phyloP scores from a whole-genome alignment of 2,113 vertebrate species.

The Ranitomeya variabilis region DNA sequence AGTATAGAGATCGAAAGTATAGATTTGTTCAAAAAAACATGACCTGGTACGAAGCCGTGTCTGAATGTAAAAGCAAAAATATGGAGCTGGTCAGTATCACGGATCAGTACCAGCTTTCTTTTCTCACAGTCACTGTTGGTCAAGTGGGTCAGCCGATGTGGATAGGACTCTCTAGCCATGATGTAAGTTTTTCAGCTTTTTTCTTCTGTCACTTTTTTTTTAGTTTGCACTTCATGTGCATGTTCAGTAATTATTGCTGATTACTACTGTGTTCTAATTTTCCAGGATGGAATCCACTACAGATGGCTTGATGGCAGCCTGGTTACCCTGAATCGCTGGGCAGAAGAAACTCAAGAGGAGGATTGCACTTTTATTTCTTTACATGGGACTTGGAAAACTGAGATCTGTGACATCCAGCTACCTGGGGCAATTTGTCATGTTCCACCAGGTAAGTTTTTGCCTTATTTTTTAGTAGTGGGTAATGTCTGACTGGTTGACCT shows the following conservation, averaged over 20 bases:
- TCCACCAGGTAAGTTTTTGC: slow-evolving; percentile 75
- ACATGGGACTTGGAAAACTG: slow-evolving; percentile 92
- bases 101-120: slow-evolving; percentile 81
- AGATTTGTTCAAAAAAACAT: slow-evolving; percentile 78
- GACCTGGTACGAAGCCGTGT: slow-evolving; percentile 82
- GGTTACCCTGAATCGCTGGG: slow-evolving; percentile 87
- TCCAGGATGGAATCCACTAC: slow-evolving; percentile 84
- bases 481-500: not conserved
- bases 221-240: not conserved
- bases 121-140: slow-evolving; percentile 76
- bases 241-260: not conserved
- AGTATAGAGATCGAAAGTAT: slow-evolving; percentile 76
- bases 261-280: not conserved
- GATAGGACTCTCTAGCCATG: slow-evolving; percentile 89
- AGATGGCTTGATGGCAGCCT: slow-evolving; percentile 88
- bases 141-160: slow-evolving; percentile 76
- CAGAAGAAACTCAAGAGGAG: slow-evolving; percentile 71
- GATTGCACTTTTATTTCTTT: slow-evolving; percentile 86
- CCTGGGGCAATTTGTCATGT: slow-evolving; percentile 85
- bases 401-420: slow-evolving; percentile 76
- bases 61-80: slow-evolving; percentile 69
- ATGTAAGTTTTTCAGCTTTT: slow-evolving; percentile 73
- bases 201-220: not conserved
- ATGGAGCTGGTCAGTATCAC: slow-evolving; percentile 88
- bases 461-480: not conserved